phyloP scores from a whole-genome alignment of 2,797 vertebrate species.

The Otus scops region DNA sequence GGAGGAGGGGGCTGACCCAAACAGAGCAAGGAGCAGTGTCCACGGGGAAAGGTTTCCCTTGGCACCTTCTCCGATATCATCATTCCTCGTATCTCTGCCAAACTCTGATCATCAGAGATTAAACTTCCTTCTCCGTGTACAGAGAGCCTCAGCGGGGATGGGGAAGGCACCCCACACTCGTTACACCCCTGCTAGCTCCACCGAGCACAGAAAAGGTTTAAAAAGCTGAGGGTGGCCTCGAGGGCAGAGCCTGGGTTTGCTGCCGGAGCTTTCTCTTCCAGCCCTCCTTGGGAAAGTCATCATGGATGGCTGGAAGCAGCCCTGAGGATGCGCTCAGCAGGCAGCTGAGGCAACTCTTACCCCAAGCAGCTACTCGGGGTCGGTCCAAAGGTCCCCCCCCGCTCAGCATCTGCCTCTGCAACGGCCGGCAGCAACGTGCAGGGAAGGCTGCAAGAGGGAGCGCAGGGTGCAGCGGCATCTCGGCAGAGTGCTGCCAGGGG shows the following conservation, averaged over 20 bases:
- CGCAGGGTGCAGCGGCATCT: accelerated
- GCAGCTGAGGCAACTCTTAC: background rate
- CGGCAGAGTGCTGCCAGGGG: accelerated
- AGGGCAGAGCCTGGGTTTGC: background rate
- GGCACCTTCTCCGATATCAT: background rate
- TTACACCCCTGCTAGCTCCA: background rate
- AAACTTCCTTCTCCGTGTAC: accelerated
- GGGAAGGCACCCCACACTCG: accelerated
- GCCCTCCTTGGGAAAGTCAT: background rate
- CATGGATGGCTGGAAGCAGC: background rate
- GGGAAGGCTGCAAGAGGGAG: background rate
- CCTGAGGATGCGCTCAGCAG: background rate
- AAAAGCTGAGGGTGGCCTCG: background rate
- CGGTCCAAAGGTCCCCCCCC: accelerated
- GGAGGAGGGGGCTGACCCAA: background rate
- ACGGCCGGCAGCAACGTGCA: accelerated
- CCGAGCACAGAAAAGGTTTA: background rate
- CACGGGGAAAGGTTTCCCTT: background rate
- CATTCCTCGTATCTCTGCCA: background rate
- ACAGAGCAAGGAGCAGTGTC: background rate
- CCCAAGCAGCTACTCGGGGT: background rate
- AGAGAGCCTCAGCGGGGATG: accelerated
- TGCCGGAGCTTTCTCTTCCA: background rate
- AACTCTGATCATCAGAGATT: background rate
- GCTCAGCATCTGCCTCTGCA: background rate